phyloP scores from a whole-genome alignment of 1,140 invertebrate species.

The Batillaria attramentaria region DNA sequence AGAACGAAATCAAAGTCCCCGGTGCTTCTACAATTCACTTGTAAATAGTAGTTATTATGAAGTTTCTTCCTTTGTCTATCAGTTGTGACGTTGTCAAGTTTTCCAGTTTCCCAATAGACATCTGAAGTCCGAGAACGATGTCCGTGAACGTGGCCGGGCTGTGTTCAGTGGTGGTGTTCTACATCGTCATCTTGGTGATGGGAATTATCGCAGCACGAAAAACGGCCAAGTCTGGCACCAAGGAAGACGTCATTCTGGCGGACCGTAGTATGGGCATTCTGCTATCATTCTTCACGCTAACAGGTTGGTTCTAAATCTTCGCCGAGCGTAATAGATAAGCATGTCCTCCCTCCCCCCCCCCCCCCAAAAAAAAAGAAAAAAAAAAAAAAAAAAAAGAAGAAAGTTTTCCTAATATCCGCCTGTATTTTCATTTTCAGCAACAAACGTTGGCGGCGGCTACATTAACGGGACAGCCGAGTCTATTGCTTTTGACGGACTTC shows the following conservation, averaged over 20 bases:
- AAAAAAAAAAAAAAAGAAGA: neutral
- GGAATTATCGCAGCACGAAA: slow-evolving; percentile 58
- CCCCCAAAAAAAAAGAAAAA: too few relatives aligned
- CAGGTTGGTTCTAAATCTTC: slow-evolving; percentile 79
- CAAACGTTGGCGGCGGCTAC: slow-evolving; percentile 97
- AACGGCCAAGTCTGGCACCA: slow-evolving; percentile 78
- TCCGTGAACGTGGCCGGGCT: slow-evolving; percentile 88
- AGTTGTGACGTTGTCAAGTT: too few relatives aligned
- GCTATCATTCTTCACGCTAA: slow-evolving; percentile 98
- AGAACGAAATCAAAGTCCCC: slow-evolving; percentile 37
- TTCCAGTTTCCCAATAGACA: too few relatives aligned
- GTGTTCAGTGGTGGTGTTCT: slow-evolving; percentile 72
- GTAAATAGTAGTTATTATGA: too few relatives aligned
- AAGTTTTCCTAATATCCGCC: neutral
- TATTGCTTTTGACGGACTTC: slow-evolving; percentile 87
- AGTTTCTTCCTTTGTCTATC: too few relatives aligned
- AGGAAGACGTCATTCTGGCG: slow-evolving; percentile 95
- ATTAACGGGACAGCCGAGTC: slow-evolving; percentile 97
- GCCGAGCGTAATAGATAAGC: too few relatives aligned
- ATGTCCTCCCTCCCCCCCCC: too few relatives aligned
- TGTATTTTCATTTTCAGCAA: slow-evolving; percentile 76
- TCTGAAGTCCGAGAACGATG: slow-evolving; percentile 36
- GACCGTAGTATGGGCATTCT: slow-evolving; percentile 93
- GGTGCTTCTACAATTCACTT: too few relatives aligned
- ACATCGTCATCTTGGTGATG: slow-evolving; percentile 56